Percentiles rank a stretch among this genome's conserved stretches.
Evolutionary conservation across 2,888 invertebrate genomes (phyloP).

Genomic region (Drosophila cognata): DNA sequence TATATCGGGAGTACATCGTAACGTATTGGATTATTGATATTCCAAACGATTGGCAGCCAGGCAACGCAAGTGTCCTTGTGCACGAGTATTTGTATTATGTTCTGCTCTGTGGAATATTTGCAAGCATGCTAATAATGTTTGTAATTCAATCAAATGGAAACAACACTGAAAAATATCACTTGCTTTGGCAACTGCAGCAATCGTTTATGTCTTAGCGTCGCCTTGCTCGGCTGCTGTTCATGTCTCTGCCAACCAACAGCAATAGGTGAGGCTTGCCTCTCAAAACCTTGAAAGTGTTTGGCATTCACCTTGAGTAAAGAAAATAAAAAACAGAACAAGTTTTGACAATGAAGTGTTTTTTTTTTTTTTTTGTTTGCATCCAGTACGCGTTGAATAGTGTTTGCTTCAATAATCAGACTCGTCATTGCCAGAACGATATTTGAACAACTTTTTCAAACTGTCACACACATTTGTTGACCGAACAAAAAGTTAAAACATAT

Average conservation of each 20-base stretch:
- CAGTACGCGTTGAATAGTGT: background rate
- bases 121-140: constrained; percentile 66
- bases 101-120: constrained; percentile 11
- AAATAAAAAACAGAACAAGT: background rate
- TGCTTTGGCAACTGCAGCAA: constrained; percentile 27
- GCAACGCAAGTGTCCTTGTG: background rate
- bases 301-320: background rate
- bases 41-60: constrained; percentile 37
- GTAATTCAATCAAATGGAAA: constrained; percentile 69
- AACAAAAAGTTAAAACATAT: background rate
- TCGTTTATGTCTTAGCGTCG: constrained; percentile 18
- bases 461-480: background rate
- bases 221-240: background rate
- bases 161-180: constrained; percentile 50
- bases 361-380: background rate
- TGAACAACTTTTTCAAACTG: background rate
- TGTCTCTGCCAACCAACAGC: background rate
- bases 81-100: background rate
- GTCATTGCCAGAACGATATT: background rate
- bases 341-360: background rate
- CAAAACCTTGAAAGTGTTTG: background rate
- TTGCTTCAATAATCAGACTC: background rate
- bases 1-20: constrained; percentile 52
- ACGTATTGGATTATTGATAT: constrained; percentile 57
- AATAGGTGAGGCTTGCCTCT: background rate